Evolutionary conservation across 2,888 invertebrate species (phyloP), one percentile per base, ranked within the genome.

Genomic region (Gortyna flavago): DNA sequence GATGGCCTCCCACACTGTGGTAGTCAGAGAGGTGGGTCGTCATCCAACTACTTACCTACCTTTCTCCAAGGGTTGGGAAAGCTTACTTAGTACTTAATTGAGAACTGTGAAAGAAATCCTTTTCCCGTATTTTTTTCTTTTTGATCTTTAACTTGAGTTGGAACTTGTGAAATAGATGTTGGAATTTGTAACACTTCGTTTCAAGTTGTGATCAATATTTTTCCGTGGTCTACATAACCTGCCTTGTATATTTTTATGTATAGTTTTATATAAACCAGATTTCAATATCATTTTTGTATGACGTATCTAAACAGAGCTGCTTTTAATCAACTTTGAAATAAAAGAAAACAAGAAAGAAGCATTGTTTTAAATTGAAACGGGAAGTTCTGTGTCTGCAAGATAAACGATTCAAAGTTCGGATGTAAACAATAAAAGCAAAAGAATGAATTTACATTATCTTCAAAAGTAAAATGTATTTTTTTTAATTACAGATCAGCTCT

Each of bases 301-400:
- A 65, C 76, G 68, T 38, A 35, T 48, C 5, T 51, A 41, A 62
- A 75, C 71, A 69, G 29, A 6, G 5, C 80, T 80, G 81, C 44
- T 68, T 81, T 81, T 51, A 81, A 81, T 85, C 76, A 62, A 77
- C 64, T 69, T 72, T 69, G 68, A 77, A 85, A 76, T 77, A 69
- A 76, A 74, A 84, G 41, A 54, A 9, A 79, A 83, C 38, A 71
- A 81, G 72, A 85, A 85, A 68, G 82, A 73, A 61, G 57, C 62
- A 38, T 70, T 70, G 76, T 75, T 75, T 64, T 70, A 70, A 70
- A 85, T 61, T 67, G 72, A 69, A 85, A 72, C 67, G 41, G 62
- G 65, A 79, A 69, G 61, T 38, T 74, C 21, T 41, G 54, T 62
- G 67, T 57, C 48, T 51, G 62, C 21, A 61, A 54, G 70, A 67